Conservation (phyloP, 2,888 invertebrate species). For the Portevinia maculata region DNA sequence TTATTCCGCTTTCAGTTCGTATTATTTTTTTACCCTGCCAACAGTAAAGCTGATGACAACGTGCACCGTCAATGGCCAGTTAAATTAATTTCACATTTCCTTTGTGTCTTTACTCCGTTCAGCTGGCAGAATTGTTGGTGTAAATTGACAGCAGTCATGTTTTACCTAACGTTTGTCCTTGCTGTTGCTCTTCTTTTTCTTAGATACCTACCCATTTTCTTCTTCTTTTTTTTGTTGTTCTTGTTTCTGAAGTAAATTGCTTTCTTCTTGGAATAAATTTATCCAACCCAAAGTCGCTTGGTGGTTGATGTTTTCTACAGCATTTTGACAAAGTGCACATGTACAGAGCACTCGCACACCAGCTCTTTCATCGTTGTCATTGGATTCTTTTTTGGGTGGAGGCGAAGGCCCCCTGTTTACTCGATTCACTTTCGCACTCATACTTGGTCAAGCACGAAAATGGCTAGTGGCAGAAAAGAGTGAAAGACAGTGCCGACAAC, state of each 20-base stretch:
- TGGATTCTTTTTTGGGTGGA: background rate
- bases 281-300: conserved; percentile 17
- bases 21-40: background rate
- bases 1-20: conserved; percentile 1
- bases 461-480: conserved; percentile 21
- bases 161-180: conserved; percentile 22
- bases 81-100: conserved; percentile 40
- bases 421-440: conserved; percentile 45
- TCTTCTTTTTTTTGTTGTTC: background rate
- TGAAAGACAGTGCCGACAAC: background rate
- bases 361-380: background rate
- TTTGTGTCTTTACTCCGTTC: conserved; percentile 22
- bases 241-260: conserved; percentile 16
- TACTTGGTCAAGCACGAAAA: conserved; percentile 64
- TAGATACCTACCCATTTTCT: conserved; percentile 5
- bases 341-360: background rate
- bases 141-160: conserved; percentile 47
- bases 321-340: conserved; percentile 20
- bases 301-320: background rate
- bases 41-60: conserved; percentile 11
- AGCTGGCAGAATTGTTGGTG: conserved; percentile 13
- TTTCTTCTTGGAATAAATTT: conserved; percentile 19
- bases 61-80: conserved; percentile 18
- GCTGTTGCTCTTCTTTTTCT: conserved; percentile 12
- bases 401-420: conserved; percentile 8